Evolutionary conservation across 2,113 vertebrate species (phyloP).

Genomic region (Egretta garzetta): DNA sequence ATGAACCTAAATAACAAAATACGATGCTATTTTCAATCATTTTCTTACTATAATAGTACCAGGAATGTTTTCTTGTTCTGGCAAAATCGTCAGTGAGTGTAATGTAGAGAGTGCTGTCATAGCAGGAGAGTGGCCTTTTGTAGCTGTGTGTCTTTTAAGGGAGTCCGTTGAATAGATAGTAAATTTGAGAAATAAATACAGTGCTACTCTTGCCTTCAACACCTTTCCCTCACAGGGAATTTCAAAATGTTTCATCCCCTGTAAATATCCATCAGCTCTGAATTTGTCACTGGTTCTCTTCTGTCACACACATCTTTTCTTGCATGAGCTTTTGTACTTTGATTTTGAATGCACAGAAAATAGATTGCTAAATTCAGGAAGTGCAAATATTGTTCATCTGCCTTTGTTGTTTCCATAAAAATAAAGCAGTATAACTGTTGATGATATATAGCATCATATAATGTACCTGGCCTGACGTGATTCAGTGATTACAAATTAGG

Average conservation of each 20-base stretch:
- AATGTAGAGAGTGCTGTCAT: not conserved
- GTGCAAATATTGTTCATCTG: not conserved
- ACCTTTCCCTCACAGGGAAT: not conserved
- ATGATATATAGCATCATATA: not conserved
- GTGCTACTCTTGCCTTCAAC: not conserved
- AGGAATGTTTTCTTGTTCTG: not conserved
- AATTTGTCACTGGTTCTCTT: not conserved
- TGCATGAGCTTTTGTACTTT: not conserved
- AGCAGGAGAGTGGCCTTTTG: not conserved
- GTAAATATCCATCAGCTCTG: not conserved
- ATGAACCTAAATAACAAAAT: not conserved
- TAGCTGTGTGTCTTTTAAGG: not conserved
- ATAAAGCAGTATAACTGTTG: not conserved
- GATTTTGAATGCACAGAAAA: not conserved
- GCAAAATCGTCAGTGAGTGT: not conserved
- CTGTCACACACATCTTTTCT: not conserved
- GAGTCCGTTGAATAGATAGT: not conserved
- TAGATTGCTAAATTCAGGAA: not conserved
- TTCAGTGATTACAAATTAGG: not conserved
- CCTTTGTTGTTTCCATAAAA: not conserved
- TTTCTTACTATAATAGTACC: not conserved
- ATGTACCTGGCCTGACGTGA: not conserved
- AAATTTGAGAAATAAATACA: constrained; percentile 7
- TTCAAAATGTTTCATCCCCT: not conserved
- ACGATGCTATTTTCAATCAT: not conserved